Conservation (phyloP, 1,140 invertebrate species). For the Drosophila cardini region DNA sequence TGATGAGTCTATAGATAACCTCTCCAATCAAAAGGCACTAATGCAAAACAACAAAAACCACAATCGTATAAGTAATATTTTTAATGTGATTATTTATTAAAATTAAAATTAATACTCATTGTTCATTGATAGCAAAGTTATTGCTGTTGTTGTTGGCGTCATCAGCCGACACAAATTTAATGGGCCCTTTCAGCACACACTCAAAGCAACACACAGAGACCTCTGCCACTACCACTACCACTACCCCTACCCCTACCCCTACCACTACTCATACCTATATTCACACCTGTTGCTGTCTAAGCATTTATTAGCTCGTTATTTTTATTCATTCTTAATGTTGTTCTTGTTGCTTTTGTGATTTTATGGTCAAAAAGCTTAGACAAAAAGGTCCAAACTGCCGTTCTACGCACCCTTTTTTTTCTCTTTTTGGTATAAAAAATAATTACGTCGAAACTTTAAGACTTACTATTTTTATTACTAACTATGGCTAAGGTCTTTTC, state of each 20-base stretch:
- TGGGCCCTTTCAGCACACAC: conserved; percentile 40
- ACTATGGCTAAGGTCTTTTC: conserved; percentile 12
- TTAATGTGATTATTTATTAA: conserved; percentile 78
- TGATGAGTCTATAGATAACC: conserved; percentile 77
- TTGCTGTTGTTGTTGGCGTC: conserved; percentile 64
- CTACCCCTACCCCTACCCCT: conserved; percentile 12
- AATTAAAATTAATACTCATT: conserved; percentile 79
- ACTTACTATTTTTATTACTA: conserved; percentile 16
- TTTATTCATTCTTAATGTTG: conserved; percentile 7
- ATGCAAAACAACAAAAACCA: conserved; percentile 51
- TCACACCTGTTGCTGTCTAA: conserved; percentile 59
- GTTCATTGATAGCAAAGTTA: conserved; percentile 68
- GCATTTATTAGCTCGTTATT: conserved; percentile 79
- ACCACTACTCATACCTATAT: conserved; percentile 22
- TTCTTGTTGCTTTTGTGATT: conserved; percentile 26
- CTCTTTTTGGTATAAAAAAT: too few species aligned
- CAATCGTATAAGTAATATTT: conserved; percentile 72
- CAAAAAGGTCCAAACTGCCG: conserved; percentile 37
- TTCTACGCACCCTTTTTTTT: conserved; percentile 73
- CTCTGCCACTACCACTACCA: conserved; percentile 1
- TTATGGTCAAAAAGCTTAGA: conserved; percentile 47
- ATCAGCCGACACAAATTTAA: conserved; percentile 59
- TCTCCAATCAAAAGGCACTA: conserved; percentile 49
- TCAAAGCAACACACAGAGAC: too few species aligned
- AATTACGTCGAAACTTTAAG: conserved; percentile 58